Evolutionary conservation across 2,113 vertebrate genomes (phyloP), one percentile per base, ranked within the genome.

Genomic region (Platysteira castanea): DNA sequence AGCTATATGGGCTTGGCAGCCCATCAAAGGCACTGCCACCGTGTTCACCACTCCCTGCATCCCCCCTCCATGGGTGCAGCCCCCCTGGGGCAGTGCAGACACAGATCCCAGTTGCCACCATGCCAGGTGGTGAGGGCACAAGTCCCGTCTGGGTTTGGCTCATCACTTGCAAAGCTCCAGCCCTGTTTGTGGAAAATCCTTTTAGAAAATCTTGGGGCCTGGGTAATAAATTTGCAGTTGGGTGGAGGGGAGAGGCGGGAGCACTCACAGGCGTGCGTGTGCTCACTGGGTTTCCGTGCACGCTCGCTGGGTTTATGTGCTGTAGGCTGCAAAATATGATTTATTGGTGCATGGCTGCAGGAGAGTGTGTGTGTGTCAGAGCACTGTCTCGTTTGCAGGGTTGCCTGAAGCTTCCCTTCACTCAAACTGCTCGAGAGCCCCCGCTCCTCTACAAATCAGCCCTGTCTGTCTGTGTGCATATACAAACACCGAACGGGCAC

Each of bases 251-350:
- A 65, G 78, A 83, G 93, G 67, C 1, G 0, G 33, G 77, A 94
- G 65, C 1, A 2, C 80, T 96, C 94, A 76, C 78, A 50, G 79
- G 87, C 2, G 33, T 35, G 57, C 1, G 2, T 67, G 10, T 23
- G 65, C 84, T 92, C 6, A 0, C 85, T 63, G 88, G 41, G 79
- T 68, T 81, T 69, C 65, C 0, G 0, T 90, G 90, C 88, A 27
- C 0, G 7, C 95, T 95, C 1, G 0, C 91, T 71, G 80, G 69
- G 89, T 93, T 96, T 91, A 57, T 91, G 88, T 73, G 83, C 91
- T 93, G 9, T 71, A 69, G 85, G 65, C 84, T 91, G 84, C 95
- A 82, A 92, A 96, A 87, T 89, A 27, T 77, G 89, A 93, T 91
- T 94, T 94, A 89, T 73, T 76, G 74, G 83, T 69, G 89, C 89